A percentile compares a stretch with the other conserved stretches of the same genome.
Evolutionary conservation across 2,113 vertebrate genomes (phyloP).

Genomic region (Podarcis muralis): DNA sequence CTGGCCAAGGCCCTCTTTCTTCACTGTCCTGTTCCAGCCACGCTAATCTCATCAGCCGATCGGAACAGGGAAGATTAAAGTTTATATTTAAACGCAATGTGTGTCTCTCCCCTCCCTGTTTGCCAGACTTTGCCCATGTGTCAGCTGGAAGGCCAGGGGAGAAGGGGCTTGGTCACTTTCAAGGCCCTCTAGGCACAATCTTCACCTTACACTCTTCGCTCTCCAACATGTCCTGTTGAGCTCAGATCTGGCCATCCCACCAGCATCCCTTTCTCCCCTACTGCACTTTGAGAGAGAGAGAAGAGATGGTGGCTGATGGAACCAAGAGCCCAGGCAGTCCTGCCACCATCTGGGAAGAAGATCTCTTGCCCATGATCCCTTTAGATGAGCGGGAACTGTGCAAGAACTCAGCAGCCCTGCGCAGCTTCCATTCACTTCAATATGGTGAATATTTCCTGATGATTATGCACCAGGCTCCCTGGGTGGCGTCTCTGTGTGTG

Average conservation of each 20-base stretch:
- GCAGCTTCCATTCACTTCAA: background rate
- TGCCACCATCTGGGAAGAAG: background rate
- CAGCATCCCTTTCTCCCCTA: background rate
- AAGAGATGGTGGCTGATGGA: background rate
- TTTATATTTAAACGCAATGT: slow-evolving; percentile 21
- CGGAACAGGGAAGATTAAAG: slow-evolving; percentile 22
- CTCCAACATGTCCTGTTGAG: background rate
- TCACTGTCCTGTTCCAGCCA: background rate
- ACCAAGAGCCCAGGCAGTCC: background rate
- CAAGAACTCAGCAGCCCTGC: background rate
- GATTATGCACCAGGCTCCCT: too few relatives aligned
- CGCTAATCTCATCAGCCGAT: slow-evolving; percentile 12
- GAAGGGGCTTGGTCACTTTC: too few relatives aligned
- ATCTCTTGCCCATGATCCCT: background rate
- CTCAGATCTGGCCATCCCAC: background rate
- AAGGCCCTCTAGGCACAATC: background rate
- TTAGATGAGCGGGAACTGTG: background rate
- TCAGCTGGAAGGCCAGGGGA: background rate
- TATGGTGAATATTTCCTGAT: background rate
- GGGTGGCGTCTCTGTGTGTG: too few relatives aligned
- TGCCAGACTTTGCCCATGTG: background rate
- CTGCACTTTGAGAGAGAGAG: background rate
- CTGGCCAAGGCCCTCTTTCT: background rate
- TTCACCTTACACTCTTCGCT: background rate
- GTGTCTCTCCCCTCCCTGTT: background rate